Evolutionary conservation across 2,113 vertebrate genomes (phyloP).

Genomic region (Leptocoma aspasia): DNA sequence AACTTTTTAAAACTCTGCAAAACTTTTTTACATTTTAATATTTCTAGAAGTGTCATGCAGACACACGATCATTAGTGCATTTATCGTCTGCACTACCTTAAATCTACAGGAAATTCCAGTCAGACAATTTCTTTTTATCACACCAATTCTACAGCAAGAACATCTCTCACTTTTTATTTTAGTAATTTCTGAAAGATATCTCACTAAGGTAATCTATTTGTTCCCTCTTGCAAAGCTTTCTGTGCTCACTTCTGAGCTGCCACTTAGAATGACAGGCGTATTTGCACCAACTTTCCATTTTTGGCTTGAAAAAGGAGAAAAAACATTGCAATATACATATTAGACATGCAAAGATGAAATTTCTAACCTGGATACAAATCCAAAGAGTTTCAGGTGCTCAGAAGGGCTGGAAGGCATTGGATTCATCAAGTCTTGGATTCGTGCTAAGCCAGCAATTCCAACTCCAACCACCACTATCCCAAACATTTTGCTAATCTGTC

Average conservation of each 20-base stretch:
- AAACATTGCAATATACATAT: background rate
- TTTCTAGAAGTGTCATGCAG: background rate
- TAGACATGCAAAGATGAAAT: background rate
- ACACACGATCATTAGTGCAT: background rate
- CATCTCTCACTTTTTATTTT: background rate
- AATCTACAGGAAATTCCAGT: background rate
- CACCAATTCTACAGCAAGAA: background rate
- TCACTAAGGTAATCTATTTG: background rate
- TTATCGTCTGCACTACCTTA: background rate
- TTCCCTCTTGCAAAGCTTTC: background rate
- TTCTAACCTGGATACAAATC: slow-evolving; percentile 90
- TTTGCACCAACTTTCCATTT: background rate
- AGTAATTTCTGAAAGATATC: background rate
- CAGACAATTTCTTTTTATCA: background rate
- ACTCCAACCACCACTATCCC: slow-evolving; percentile 88
- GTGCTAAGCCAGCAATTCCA: slow-evolving; percentile 83
- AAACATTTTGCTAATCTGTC: slow-evolving; percentile 77
- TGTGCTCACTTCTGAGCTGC: background rate
- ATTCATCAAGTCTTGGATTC: slow-evolving; percentile 83
- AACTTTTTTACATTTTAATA: background rate
- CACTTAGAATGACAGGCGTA: background rate
- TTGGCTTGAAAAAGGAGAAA: background rate
- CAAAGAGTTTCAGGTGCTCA: slow-evolving; percentile 77
- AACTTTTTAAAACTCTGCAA: background rate
- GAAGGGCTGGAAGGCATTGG: slow-evolving; percentile 76